These are phyloP conservation scores for Enteromius paludinosus DNA, from an alignment of 2,797 vertebrate genomes.

Conservation along the genomic window DNA sequence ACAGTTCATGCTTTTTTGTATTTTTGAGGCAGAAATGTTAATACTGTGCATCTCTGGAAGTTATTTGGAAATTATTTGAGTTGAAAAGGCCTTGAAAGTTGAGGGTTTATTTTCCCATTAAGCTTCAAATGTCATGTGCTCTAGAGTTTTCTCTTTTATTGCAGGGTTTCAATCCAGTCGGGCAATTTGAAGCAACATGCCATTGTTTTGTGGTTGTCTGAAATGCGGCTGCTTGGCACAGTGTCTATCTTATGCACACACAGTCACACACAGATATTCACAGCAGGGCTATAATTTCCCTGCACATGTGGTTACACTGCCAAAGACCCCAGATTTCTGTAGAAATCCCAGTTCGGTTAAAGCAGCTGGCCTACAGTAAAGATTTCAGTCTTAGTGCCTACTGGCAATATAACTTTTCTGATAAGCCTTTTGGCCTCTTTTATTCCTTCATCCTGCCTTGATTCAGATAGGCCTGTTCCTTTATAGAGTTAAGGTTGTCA, in stretches of 20 bases:
- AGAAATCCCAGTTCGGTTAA: constrained; percentile 7
- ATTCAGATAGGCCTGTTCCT: neutral
- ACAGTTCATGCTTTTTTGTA: neutral
- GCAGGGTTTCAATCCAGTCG: constrained; percentile 62
- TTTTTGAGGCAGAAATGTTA: constrained; percentile 7
- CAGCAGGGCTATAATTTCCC: constrained; percentile 37
- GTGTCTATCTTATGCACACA: constrained; percentile 35
- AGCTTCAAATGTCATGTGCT: constrained; percentile 71
- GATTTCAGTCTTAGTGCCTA: neutral
- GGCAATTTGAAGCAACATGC: constrained; percentile 64
- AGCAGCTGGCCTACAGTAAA: neutral
- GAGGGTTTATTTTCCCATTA: constrained; percentile 56
- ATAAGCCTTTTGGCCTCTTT: neutral
- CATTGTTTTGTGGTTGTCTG: constrained; percentile 69
- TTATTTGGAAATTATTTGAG: constrained; percentile 24
- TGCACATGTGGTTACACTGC: constrained; percentile 30
- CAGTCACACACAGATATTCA: constrained; percentile 35
- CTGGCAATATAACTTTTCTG: constrained; percentile 12
- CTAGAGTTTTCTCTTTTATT: constrained; percentile 64
- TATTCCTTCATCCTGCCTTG: neutral
- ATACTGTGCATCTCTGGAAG: constrained; percentile 7
- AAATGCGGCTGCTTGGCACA: constrained; percentile 66
- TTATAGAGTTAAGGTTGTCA: neutral
- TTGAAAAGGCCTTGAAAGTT: constrained; percentile 31
- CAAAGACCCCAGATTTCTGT: constrained; percentile 29